Base-by-base conservation (phyloP, 1,140 invertebrate species). In the Drosophila ohnishii region DNA sequence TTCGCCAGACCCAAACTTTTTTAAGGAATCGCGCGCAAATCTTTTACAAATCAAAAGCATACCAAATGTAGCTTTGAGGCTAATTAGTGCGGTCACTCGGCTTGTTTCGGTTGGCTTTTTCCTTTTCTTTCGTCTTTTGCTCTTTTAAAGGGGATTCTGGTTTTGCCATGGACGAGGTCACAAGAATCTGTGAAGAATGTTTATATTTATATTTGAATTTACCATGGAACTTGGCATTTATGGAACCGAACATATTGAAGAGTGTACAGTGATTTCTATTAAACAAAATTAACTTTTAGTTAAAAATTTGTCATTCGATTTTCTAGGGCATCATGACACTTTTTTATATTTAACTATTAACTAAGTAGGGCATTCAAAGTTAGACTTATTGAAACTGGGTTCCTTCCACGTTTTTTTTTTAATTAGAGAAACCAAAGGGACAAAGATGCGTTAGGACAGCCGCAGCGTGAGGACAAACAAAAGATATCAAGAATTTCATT, bases 401-500 rank as follows among this genome's bases (percentile, higher is more conserved):
- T n/a, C 34, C 4, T 11, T 14, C 8, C 37, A 13, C 56, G 22
- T 60, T 64, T 67, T 63, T 81, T 78, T 85, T 87, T 86, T 87
- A 88, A 87, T 87, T 88, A 87, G 84, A 83, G 84, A 88, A 74
- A 70, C 76, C 69, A 80, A 88, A 84, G 80, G 84, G 84, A 87
- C 84, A 74, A 88, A 84, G 84, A 87, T 88, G 84, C 84, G 84
- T 88, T 57, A 67, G 76, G 84, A 84, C 84, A 80, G 81, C 58
- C 58, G 60, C 75, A 76, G 51, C 75, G 80, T 72, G 73, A 78
- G 84, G 81, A 83, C 84, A 87, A 88, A 88, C 84, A 87, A 87
- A 87, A 87, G 84, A 87, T 88, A 87, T 87, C 84, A 87, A 88
- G 84, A 87, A 87, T 89, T 87, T 88, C 84, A 84, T 88, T 86